A percentile compares a stretch with the other conserved stretches of the same genome.
Evolutionary conservation across 2,888 invertebrate species (phyloP).

Genomic region (Arrhopalites spinosus): DNA sequence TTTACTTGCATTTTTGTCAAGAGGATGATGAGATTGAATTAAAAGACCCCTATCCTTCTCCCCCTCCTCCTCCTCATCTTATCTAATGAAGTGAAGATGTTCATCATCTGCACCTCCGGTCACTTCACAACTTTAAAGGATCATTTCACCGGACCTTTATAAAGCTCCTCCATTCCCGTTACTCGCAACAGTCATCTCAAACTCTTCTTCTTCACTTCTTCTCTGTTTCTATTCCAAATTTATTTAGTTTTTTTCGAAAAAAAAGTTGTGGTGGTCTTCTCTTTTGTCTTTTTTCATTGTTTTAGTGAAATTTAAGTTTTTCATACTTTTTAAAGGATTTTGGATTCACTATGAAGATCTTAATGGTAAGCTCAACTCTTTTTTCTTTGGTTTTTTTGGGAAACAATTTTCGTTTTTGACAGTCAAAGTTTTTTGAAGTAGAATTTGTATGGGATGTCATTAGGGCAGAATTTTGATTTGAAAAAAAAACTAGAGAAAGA

Average conservation of each 20-base stretch:
- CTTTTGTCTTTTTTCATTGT: neutral
- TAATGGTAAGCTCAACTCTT: constrained; percentile 21
- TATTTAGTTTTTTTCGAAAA: neutral
- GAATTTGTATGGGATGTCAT: too few relatives aligned
- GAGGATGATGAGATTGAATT: constrained; percentile 15
- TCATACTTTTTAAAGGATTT: too few relatives aligned
- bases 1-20: neutral
- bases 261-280: neutral
- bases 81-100: constrained; percentile 31
- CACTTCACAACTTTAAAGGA: constrained; percentile 4
- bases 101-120: constrained; percentile 16
- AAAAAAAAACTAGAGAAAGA: too few relatives aligned
- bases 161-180: constrained; percentile 7
- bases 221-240: neutral
- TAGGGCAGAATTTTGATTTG: too few relatives aligned
- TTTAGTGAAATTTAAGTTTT: neutral
- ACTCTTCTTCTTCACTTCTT: constrained; percentile 7
- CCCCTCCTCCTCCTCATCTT: neutral
- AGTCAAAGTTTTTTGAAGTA: too few relatives aligned
- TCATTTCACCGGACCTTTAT: constrained; percentile 26
- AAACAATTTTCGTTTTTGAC: too few relatives aligned
- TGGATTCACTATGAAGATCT: constrained; percentile 20
- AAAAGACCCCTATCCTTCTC: constrained; percentile 24
- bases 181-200: constrained; percentile 15
- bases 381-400: too few relatives aligned